Percentiles rank a stretch among this genome's conserved stretches.
These are phyloP conservation scores for Luscinia megarhynchos DNA, from an alignment of 2,797 vertebrate species.

Conservation along the genomic window DNA sequence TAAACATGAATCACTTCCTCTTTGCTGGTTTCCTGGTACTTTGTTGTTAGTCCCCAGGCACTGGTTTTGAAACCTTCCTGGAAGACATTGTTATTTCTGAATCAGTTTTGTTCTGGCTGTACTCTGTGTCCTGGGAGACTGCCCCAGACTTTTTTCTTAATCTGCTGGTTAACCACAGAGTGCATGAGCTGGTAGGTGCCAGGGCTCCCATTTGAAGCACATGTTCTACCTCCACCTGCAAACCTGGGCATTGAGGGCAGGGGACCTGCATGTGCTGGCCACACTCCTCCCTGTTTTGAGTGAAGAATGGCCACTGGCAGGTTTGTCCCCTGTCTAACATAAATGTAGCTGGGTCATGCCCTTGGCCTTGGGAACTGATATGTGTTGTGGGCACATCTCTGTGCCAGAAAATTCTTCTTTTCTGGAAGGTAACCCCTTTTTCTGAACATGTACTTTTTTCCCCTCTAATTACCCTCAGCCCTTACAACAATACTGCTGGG, in stretches of 20 bases:
- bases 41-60: not conserved
- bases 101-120: not conserved
- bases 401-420: not conserved
- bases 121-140: not conserved
- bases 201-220: not conserved
- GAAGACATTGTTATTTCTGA: constrained; percentile 20
- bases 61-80: not conserved
- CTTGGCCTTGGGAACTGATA: not conserved
- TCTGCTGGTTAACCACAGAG: not conserved
- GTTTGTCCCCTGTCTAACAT: not conserved
- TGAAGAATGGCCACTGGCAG: accelerated
- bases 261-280: not conserved
- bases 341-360: not conserved
- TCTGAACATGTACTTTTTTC: not conserved
- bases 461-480: not conserved
- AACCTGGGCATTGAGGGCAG: not conserved
- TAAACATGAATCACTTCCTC: constrained; percentile 28
- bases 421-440: not conserved
- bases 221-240: not conserved
- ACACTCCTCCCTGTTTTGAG: not conserved
- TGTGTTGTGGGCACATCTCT: accelerated
- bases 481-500: not conserved
- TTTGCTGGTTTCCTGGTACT: not conserved
- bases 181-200: not conserved
- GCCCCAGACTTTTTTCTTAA: not conserved